phyloP scores from a whole-genome alignment of 2,888 invertebrate species.

The Volucella zonaria region DNA sequence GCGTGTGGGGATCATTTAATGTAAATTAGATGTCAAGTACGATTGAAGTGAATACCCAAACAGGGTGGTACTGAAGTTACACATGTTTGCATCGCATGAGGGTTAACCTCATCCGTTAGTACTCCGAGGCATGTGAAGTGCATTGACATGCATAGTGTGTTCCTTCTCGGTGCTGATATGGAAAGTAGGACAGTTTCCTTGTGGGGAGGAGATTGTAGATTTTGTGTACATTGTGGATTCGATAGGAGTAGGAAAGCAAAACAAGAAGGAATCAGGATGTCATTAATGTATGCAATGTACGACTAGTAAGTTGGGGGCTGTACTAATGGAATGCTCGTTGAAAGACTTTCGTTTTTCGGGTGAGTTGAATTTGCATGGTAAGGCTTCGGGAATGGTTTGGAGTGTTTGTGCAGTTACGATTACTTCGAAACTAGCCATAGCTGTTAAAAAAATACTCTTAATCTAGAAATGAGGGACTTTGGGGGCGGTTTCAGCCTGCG shows the following conservation, averaged over 20 bases:
- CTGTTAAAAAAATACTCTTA: too few relatives aligned
- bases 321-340: conserved; percentile 31
- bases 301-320: conserved; percentile 30
- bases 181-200: conserved; percentile 52
- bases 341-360: background rate
- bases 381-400: too few relatives aligned
- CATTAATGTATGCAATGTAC: conserved; percentile 59
- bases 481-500: too few relatives aligned
- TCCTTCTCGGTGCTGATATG: conserved; percentile 1
- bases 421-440: too few relatives aligned
- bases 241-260: too few relatives aligned
- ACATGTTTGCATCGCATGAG: conserved; percentile 54
- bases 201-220: background rate
- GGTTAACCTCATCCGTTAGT: conserved; percentile 10
- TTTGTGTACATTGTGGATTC: conserved; percentile 20
- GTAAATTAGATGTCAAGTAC: conserved; percentile 74
- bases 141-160: conserved; percentile 65
- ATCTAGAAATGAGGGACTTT: too few relatives aligned
- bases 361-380: too few relatives aligned
- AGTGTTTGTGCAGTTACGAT: too few relatives aligned
- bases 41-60: conserved; percentile 68
- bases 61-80: conserved; percentile 52
- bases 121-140: conserved; percentile 24
- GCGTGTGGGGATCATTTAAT: conserved; percentile 57
- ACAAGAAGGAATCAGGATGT: conserved; percentile 43